Percentiles rank a stretch among this genome's conserved stretches.
Evolutionary conservation across 2,888 invertebrate genomes (phyloP).

Genomic region (Eupithecia centaureata): DNA sequence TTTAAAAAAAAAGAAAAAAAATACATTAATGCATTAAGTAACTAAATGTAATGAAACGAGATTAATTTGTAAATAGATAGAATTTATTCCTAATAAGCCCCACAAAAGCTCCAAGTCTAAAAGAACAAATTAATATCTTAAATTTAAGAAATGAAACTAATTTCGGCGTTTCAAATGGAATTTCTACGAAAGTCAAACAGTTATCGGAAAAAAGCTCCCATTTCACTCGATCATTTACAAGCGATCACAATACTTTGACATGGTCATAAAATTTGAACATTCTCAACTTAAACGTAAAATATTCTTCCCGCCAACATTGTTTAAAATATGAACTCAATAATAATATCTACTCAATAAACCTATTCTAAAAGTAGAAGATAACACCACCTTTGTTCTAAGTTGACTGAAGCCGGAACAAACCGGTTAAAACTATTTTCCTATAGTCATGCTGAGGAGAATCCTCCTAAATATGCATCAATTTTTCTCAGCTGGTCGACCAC

Average conservation of each 20-base stretch:
- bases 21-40: background rate
- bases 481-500: slow-evolving; percentile 25
- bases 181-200: background rate
- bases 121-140: no score
- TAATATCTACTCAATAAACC: background rate
- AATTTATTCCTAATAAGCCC: background rate
- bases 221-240: background rate
- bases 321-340: background rate
- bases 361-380: background rate
- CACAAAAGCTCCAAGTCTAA: background rate
- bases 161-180: background rate
- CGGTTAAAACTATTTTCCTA: background rate
- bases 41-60: background rate
- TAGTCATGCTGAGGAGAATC: slow-evolving; percentile 5
- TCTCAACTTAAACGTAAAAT: background rate
- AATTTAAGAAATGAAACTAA: background rate
- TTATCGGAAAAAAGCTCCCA: background rate
- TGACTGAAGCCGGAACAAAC: background rate
- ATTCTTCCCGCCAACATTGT: background rate
- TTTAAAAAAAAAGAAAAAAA: no score
- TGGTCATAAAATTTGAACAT: background rate
- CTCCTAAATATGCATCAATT: slow-evolving; percentile 24
- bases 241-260: background rate
- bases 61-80: background rate
- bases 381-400: background rate